A percentile compares a stretch with the other conserved stretches of the same genome.
Evolutionary conservation across 2,797 vertebrate species (phyloP).

Genomic region (Peromyscus attwateri): DNA sequence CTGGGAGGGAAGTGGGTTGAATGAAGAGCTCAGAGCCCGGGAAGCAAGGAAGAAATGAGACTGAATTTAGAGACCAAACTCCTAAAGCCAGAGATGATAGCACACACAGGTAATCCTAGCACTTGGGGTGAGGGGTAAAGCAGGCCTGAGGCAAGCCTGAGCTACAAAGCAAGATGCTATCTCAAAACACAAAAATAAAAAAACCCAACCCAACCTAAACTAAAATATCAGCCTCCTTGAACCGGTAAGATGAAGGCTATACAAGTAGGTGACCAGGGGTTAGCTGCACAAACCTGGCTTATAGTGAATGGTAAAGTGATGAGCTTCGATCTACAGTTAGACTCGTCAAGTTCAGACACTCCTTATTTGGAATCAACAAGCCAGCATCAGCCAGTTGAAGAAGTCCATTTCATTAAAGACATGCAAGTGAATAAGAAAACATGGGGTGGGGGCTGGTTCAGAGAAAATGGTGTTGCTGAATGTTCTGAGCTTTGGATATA

Average conservation of each 20-base stretch:
- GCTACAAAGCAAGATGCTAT: background rate
- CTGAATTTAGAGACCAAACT: background rate
- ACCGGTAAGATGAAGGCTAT: background rate
- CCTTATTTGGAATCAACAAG: slow-evolving; percentile 29
- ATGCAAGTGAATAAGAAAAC: background rate
- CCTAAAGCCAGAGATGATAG: background rate
- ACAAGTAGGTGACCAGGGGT: background rate
- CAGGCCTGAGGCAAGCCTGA: background rate
- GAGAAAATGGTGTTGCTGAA: background rate
- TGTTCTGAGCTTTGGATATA: background rate
- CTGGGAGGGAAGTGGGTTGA: background rate
- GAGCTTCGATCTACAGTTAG: background rate
- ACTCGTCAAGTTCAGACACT: background rate
- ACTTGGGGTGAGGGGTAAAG: too few species aligned
- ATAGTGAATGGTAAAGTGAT: background rate
- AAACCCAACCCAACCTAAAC: background rate
- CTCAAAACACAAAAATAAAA: background rate
- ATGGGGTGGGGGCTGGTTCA: background rate
- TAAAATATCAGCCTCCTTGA: background rate
- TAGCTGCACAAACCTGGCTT: background rate
- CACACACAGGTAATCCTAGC: background rate
- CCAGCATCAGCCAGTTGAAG: background rate
- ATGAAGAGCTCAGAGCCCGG: background rate
- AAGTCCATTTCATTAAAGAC: slow-evolving; percentile 37
- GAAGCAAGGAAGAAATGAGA: background rate